Percentiles rank a stretch among this genome's conserved stretches.
Conservation (phyloP, 2,797 vertebrate species). For the Myoxocephalus aenaeus region DNA sequence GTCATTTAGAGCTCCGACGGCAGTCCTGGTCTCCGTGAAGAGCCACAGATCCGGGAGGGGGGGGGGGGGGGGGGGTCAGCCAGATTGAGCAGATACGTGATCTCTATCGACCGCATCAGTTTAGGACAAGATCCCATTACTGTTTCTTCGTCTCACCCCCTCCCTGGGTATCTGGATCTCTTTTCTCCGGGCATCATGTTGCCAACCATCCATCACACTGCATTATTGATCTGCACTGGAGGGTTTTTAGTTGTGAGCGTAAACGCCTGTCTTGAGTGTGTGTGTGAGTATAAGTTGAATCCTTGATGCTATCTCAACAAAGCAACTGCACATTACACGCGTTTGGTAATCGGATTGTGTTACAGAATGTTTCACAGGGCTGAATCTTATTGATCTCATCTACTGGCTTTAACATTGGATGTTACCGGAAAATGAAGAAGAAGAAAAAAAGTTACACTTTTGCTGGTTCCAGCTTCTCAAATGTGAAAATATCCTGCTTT, state of each 20-base stretch:
- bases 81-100: conserved; percentile 51
- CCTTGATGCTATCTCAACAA: too few species aligned
- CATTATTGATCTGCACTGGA: conserved; percentile 38
- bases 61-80: neutral
- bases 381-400: neutral
- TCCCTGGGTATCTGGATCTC: neutral
- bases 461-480: neutral
- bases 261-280: neutral
- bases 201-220: conserved; percentile 35
- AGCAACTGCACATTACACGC: neutral
- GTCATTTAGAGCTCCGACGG: neutral
- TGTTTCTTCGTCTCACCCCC: neutral
- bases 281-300: neutral
- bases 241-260: conserved; percentile 31
- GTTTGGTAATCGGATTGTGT: neutral
- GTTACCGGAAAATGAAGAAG: neutral
- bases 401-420: neutral
- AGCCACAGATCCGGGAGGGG: neutral
- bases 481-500: neutral
- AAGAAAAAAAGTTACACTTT: neutral
- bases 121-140: conserved; percentile 49
- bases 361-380: neutral
- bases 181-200: conserved; percentile 14
- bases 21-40: conserved; percentile 8
- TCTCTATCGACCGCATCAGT: conserved; percentile 39